Conservation (phyloP, 2,888 invertebrate species). For the Spicauda simplicius region DNA sequence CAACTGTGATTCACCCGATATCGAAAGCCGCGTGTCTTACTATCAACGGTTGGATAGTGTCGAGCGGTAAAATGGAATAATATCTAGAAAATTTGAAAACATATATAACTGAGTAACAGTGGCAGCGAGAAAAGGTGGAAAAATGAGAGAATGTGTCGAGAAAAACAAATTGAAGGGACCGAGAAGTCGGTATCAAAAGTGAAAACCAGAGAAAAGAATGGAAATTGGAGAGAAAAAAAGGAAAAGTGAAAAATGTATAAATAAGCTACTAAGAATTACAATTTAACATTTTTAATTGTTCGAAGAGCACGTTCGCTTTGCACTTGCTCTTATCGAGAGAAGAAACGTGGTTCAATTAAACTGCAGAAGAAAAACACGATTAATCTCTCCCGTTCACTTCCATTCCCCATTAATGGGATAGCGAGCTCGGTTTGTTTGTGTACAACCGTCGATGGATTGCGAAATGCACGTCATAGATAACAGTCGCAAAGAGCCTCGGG, state of each 20-base stretch:
- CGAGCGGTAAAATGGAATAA: no score
- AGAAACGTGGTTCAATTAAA: neutral
- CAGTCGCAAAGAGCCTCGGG: constrained; percentile 21
- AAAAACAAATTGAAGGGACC: no score
- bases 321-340: neutral
- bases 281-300: neutral
- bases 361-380: constrained; percentile 17
- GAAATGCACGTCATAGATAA: constrained; percentile 26
- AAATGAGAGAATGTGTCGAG: no score
- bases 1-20: constrained; percentile 40
- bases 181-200: no score
- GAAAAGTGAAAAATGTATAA: no score
- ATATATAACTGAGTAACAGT: neutral
- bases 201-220: no score
- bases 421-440: constrained; percentile 26
- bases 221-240: no score
- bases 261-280: neutral
- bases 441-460: constrained; percentile 33
- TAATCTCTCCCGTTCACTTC: constrained; percentile 11
- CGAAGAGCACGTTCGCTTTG: neutral
- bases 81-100: neutral
- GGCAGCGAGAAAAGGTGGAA: no score
- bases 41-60: neutral
- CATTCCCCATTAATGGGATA: constrained; percentile 35
- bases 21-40: constrained; percentile 25